A percentile compares a stretch with the other conserved stretches of the same genome.
phyloP scores from a whole-genome alignment of 2,113 vertebrate genomes.

The Coreoperca whiteheadi region DNA sequence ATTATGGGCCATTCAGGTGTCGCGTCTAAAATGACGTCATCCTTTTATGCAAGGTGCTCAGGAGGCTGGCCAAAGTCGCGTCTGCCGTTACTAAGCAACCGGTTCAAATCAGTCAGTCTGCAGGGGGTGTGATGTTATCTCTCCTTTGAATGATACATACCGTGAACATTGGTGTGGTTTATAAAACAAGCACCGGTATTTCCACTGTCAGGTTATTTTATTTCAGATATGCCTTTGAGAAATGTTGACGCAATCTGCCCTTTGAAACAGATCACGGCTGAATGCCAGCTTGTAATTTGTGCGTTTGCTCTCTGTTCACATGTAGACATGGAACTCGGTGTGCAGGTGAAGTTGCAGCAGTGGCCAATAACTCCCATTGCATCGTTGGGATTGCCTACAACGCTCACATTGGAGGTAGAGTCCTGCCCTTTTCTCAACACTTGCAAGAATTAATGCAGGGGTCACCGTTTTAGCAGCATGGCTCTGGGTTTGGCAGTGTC shows the following conservation, averaged over 20 bases:
- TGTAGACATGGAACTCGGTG: constrained; percentile 93
- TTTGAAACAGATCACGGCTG: neutral
- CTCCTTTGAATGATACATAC: neutral
- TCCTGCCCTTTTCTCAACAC: neutral
- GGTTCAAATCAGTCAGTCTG: too few relatives aligned
- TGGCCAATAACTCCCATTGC: constrained; percentile 93
- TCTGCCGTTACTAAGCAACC: too few relatives aligned
- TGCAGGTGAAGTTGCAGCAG: constrained; percentile 93
- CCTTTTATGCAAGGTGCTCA: too few relatives aligned
- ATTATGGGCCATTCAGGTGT: too few relatives aligned
- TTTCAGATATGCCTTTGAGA: neutral
- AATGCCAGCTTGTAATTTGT: neutral
- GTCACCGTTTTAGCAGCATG: too few relatives aligned
- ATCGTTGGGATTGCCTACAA: constrained; percentile 94
- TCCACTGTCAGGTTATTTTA: neutral
- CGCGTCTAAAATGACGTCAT: too few relatives aligned
- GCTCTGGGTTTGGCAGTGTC: too few relatives aligned
- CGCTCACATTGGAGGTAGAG: constrained; percentile 92
- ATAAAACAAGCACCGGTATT: neutral
- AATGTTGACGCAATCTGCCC: neutral
- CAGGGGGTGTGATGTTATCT: neutral
- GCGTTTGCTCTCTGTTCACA: constrained; percentile 31
- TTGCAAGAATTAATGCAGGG: neutral
- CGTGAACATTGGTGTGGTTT: neutral
- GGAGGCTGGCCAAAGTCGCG: too few relatives aligned